Evolutionary conservation across 2,888 invertebrate species (phyloP).

Genomic region (Leucophora obtusa): DNA sequence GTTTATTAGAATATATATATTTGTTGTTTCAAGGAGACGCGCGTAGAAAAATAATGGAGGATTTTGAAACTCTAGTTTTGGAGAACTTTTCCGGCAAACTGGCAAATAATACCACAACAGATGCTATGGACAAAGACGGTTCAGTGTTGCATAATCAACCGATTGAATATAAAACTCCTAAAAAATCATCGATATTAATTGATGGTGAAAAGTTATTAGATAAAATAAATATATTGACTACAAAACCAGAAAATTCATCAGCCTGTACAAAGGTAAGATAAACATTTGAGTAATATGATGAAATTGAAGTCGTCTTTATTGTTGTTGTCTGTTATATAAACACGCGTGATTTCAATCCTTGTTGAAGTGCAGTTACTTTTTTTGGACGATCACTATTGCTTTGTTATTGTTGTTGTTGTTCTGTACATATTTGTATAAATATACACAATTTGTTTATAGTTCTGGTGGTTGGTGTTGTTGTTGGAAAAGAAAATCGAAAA

Average conservation of each 20-base stretch:
- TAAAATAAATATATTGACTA: slow-evolving; percentile 78
- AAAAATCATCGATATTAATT: slow-evolving; percentile 70
- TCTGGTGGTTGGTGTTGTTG: background rate
- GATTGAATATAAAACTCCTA: slow-evolving; percentile 74
- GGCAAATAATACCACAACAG: slow-evolving; percentile 10
- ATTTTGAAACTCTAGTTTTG: slow-evolving; percentile 21
- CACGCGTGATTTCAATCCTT: background rate
- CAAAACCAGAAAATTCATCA: slow-evolving; percentile 74
- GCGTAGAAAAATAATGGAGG: slow-evolving; percentile 26
- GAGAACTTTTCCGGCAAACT: slow-evolving; percentile 21
- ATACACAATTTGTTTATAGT: background rate
- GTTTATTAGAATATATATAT: background rate
- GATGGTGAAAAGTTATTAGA: slow-evolving; percentile 75
- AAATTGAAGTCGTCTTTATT: background rate
- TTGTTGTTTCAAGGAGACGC: background rate
- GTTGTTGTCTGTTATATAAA: background rate
- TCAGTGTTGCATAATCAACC: slow-evolving; percentile 46
- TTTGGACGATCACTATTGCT: background rate
- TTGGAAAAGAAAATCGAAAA: background rate
- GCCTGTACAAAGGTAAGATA: slow-evolving; percentile 74
- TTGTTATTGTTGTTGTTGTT: slow-evolving; percentile 30
- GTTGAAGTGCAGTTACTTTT: slow-evolving; percentile 37
- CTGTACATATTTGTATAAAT: no score
- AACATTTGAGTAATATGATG: background rate
- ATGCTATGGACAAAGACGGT: slow-evolving; percentile 53